These are phyloP conservation scores for Ochlodes sylvanus DNA, from an alignment of 2,888 invertebrate genomes.

Conservation along the genomic window DNA sequence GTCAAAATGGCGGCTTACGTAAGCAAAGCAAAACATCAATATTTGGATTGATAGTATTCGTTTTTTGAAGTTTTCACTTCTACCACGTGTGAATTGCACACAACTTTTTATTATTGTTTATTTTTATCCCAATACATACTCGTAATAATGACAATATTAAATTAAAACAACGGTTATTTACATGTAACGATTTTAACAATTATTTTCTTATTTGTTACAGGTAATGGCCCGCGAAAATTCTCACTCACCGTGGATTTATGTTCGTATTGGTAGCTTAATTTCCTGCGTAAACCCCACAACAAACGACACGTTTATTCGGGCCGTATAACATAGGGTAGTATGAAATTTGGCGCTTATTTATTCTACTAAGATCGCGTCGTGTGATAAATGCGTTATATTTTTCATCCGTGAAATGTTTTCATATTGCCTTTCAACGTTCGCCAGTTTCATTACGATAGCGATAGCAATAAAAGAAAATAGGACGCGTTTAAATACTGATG, in stretches of 20 bases:
- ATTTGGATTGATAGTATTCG: no score
- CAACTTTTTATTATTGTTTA: no score
- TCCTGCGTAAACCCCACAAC: slow-evolving; percentile 52
- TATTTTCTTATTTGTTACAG: slow-evolving; percentile 71
- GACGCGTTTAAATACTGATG: slow-evolving; percentile 24
- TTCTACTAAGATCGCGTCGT: slow-evolving; percentile 12
- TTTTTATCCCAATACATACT: no score
- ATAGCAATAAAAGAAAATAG: slow-evolving; percentile 24
- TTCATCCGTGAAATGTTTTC: slow-evolving; percentile 19
- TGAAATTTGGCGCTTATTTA: slow-evolving; percentile 22
- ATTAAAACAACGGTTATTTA: not conserved
- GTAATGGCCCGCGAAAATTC: slow-evolving; percentile 69
- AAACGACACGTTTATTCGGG: slow-evolving; percentile 38
- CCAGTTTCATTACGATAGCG: slow-evolving; percentile 22
- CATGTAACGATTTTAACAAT: slow-evolving; percentile 28
- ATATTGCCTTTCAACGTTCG: slow-evolving; percentile 18
- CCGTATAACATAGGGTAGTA: slow-evolving; percentile 30
- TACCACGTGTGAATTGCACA: no score
- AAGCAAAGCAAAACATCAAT: no score
- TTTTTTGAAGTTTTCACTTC: no score
- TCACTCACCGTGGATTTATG: slow-evolving; percentile 60
- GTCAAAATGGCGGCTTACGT: no score
- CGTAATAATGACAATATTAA: no score
- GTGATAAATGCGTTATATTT: slow-evolving; percentile 29
- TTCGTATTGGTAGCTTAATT: slow-evolving; percentile 64